phyloP scores from a whole-genome alignment of 2,113 vertebrate species.

The Thomomys bottae region DNA sequence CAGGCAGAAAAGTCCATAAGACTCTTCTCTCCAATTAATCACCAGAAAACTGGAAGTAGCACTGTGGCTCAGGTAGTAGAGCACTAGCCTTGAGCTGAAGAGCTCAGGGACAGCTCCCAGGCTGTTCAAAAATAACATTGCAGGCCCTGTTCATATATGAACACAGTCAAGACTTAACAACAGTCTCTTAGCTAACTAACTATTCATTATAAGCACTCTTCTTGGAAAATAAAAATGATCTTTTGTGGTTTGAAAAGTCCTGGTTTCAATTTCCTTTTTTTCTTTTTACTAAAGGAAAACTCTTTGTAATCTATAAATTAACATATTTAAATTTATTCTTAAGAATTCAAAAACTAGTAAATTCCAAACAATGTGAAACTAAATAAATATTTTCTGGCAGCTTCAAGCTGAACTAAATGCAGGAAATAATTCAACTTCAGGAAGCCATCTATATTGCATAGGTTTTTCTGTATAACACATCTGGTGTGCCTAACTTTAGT shows the following conservation, averaged over 20 bases:
- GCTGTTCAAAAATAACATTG: not conserved
- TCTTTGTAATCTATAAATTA: constrained; percentile 11
- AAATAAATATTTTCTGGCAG: constrained; percentile 51
- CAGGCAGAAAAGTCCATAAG: no score
- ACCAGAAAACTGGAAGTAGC: no score
- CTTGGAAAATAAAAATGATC: not conserved
- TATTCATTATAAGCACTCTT: constrained; percentile 2
- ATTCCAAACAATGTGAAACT: constrained; percentile 52
- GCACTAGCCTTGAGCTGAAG: no score
- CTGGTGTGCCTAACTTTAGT: constrained; percentile 9
- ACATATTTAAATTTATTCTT: constrained; percentile 44
- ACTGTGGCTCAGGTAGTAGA: no score
- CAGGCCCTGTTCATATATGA: not conserved
- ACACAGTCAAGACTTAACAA: not conserved
- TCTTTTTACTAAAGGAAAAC: not conserved
- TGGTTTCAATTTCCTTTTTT: not conserved
- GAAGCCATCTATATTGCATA: constrained; percentile 37
- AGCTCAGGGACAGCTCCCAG: no score
- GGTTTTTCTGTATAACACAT: constrained; percentile 22
- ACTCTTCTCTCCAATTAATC: no score
- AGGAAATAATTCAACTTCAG: constrained; percentile 40
- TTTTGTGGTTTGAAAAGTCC: constrained; percentile 15
- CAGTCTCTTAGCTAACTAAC: not conserved
- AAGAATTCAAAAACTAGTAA: constrained; percentile 48
- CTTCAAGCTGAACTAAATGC: not conserved